These are phyloP conservation scores for Notodonta ziczac DNA, from an alignment of 2,888 invertebrate species.

Conservation along the genomic window DNA sequence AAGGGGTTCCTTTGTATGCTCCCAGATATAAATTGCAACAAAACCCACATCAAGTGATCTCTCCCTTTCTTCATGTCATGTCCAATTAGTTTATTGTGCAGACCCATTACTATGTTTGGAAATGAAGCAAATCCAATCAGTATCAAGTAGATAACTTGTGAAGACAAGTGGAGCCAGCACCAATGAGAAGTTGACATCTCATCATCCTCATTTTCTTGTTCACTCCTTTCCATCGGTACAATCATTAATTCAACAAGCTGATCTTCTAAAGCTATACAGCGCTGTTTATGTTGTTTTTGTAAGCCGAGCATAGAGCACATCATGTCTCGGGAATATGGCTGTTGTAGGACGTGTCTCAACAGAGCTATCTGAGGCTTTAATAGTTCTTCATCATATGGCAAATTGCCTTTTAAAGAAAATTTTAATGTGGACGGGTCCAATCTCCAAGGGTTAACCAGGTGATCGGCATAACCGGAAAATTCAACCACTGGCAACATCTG, in stretches of 20 bases:
- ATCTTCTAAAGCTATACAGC: slow-evolving; percentile 95
- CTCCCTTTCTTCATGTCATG: slow-evolving; percentile 94
- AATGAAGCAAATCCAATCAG: slow-evolving; percentile 97
- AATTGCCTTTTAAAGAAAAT: slow-evolving; percentile 86
- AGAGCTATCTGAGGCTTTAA: slow-evolving; percentile 95
- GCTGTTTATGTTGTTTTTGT: slow-evolving; percentile 95
- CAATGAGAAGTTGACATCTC: slow-evolving; percentile 89
- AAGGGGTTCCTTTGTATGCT: slow-evolving; percentile 97
- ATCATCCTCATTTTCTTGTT: slow-evolving; percentile 86
- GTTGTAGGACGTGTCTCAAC: slow-evolving; percentile 95
- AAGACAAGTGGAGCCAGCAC: slow-evolving; percentile 96
- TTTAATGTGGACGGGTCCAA: slow-evolving; percentile 92
- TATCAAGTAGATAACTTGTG: slow-evolving; percentile 97
- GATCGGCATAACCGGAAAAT: slow-evolving; percentile 95
- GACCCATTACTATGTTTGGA: slow-evolving; percentile 94
- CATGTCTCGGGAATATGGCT: slow-evolving; percentile 98
- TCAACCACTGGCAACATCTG: slow-evolving; percentile 97
- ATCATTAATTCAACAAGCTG: slow-evolving; percentile 96
- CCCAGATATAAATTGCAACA: slow-evolving; percentile 98
- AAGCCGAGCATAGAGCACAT: slow-evolving; percentile 97
- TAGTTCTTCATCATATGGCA: slow-evolving; percentile 95
- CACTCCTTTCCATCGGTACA: slow-evolving; percentile 95
- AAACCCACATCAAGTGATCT: slow-evolving; percentile 99
- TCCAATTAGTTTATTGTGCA: slow-evolving; percentile 92
- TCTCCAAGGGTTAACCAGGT: slow-evolving; percentile 96